phyloP scores from a whole-genome alignment of 2,797 vertebrate species.

The Parauchenoglanis ngamensis region DNA sequence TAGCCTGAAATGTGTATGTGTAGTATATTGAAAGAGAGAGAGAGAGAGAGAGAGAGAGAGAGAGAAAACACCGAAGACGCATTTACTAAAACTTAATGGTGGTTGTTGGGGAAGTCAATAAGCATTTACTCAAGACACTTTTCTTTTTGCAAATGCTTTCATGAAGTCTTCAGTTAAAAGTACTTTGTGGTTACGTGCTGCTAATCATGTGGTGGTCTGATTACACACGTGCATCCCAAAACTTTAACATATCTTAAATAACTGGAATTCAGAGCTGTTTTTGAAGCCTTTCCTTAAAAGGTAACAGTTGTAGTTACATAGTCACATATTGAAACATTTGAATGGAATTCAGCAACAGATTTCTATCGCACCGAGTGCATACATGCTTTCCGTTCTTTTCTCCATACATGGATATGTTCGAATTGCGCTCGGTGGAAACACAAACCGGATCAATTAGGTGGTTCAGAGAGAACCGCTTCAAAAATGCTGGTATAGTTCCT shows the following conservation, averaged over 20 bases:
- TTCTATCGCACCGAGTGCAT: background rate
- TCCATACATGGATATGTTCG: background rate
- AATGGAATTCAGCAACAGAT: background rate
- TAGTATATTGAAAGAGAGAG: slow-evolving; percentile 2
- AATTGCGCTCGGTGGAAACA: background rate
- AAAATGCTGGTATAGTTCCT: background rate
- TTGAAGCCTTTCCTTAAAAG: background rate
- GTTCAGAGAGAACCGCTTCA: background rate
- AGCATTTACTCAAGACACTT: slow-evolving; percentile 14
- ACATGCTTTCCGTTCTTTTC: background rate
- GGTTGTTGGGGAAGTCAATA: slow-evolving; percentile 20
- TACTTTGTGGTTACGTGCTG: background rate
- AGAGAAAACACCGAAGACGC: background rate
- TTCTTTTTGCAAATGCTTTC: slow-evolving; percentile 9
- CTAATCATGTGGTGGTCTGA: background rate
- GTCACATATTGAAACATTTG: background rate
- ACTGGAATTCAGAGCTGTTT: background rate
- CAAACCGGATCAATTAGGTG: background rate
- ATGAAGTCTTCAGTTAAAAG: slow-evolving; percentile 6
- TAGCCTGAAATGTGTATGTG: background rate
- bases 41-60: slow-evolving; percentile 9
- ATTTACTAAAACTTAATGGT: slow-evolving; percentile 19
- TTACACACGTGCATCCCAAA: background rate
- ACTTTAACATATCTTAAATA: background rate
- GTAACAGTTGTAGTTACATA: background rate